A percentile compares a stretch with the other conserved stretches of the same genome.
Evolutionary conservation across 2,797 vertebrate genomes (phyloP).

Genomic region (Sciurus vulgaris): DNA sequence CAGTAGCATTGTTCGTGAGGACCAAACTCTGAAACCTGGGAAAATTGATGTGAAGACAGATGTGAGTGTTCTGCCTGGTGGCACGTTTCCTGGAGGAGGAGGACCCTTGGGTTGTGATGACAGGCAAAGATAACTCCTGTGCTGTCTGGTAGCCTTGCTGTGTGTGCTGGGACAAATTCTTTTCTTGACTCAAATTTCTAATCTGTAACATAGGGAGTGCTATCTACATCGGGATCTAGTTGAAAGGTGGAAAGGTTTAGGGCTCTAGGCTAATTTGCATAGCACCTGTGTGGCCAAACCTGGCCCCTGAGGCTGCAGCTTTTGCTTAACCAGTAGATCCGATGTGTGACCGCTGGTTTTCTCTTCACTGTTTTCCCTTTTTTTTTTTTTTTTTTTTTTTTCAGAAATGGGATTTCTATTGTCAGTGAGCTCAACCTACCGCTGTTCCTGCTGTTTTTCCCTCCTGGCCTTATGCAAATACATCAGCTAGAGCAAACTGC

Average conservation of each 20-base stretch:
- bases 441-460: neutral
- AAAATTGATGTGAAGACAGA: conserved; percentile 91
- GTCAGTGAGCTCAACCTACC: conserved; percentile 87
- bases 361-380: conserved; percentile 51
- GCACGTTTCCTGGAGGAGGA: conserved; percentile 25
- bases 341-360: conserved; percentile 42
- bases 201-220: neutral
- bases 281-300: neutral
- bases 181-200: conserved; percentile 22
- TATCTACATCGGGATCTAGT: neutral
- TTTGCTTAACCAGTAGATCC: conserved; percentile 44
- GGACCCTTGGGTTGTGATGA: neutral
- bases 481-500: conserved; percentile 67
- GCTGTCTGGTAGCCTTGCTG: neutral
- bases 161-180: neutral
- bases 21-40: conserved; percentile 91
- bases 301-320: neutral
- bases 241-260: neutral
- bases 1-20: conserved; percentile 93
- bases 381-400: conserved; percentile 83
- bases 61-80: conserved; percentile 86
- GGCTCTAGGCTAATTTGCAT: conserved; percentile 26
- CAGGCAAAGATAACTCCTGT: neutral
- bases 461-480: conserved; percentile 70
- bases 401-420: conserved; percentile 96